Base-by-base conservation (phyloP, 2,888 invertebrate genomes). In the Caenorhabditis auriculariae region DNA sequence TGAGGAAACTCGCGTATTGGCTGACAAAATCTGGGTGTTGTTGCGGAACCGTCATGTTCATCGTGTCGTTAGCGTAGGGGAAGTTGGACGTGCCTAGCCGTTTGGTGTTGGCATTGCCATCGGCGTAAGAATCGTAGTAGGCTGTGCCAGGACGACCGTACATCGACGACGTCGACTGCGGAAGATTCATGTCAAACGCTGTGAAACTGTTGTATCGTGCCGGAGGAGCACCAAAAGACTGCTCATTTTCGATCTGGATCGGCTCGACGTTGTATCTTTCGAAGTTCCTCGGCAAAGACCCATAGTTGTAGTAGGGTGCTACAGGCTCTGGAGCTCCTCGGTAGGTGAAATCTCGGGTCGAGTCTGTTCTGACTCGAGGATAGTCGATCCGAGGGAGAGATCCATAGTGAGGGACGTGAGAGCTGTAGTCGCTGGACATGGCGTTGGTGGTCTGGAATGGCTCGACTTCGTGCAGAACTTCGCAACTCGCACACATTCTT, bases 401-500 rank as follows among this genome's bases (percentile, higher is more conserved):
- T 23, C 78, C 78, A 53, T 77, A 80, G 49, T 80, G 78, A 35
- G 74, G 74, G 37, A 72, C 60, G 42, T 71, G 69, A 23, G 70
- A 66, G 19, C 73, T 66, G 60, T 72, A 74, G 58, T 77, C 76
- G 23, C 68, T 66, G 24, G 64, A 57, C 44, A 49, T 49, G 7
- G 60, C 51, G 21, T 47, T 21, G 12, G 48, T 46, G 19, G 48
- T 46, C 38, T 52, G 49, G 32, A 47, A 53, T 3, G 58, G 57
- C n/a, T 48, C 46, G 24, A 53, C 48, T 4, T 58, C 41, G 5
- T 61, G 45, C 4, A 69, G 60, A 24, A 76, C 57, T 45, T 76
- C 76, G 42, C 67, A 64, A 54, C 69, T 63, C 3, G 70, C 69
- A 44, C 74, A 87, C 57, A 88, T 84, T 72, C 87, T 86, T 69